These are phyloP conservation scores for Meganola albula DNA, from an alignment of 2,888 invertebrate species.

Conservation along the genomic window DNA sequence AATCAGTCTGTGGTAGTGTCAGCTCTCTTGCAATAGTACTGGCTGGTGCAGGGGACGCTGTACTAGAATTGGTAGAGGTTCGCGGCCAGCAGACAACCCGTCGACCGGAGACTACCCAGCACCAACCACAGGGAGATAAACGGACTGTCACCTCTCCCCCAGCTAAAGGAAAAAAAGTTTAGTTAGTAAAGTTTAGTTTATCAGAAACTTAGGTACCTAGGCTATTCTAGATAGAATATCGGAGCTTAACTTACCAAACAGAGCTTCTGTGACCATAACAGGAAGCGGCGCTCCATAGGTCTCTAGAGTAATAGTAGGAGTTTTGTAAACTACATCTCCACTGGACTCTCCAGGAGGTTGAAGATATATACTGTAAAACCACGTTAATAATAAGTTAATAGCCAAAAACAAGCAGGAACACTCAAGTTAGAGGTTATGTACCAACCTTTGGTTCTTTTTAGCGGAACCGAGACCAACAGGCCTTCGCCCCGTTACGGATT, in stretches of 20 bases:
- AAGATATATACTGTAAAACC: conserved; percentile 44
- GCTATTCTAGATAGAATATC: no score
- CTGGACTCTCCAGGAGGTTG: conserved; percentile 49
- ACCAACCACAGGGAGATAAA: conserved; percentile 84
- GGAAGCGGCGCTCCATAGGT: conserved; percentile 89
- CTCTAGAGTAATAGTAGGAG: conserved; percentile 85
- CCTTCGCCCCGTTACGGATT: conserved; percentile 56
- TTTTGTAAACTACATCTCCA: conserved; percentile 86
- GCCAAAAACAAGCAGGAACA: background rate
- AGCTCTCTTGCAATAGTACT: conserved; percentile 86
- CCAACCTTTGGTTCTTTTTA: conserved; percentile 58
- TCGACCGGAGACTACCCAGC: conserved; percentile 91
- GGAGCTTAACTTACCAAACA: conserved; percentile 86
- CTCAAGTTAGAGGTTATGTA: conserved; percentile 23
- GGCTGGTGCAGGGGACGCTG: conserved; percentile 35
- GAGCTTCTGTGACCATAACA: conserved; percentile 91
- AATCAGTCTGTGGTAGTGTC: conserved; percentile 92
- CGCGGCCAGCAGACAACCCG: conserved; percentile 92
- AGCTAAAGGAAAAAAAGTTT: conserved; percentile 39
- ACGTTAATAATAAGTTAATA: background rate
- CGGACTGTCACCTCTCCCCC: conserved; percentile 79
- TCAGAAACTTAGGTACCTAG: no score
- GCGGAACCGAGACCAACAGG: conserved; percentile 48
- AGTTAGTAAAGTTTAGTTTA: no score
- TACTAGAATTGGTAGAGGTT: conserved; percentile 44